Percentiles rank a stretch among this genome's conserved stretches.
phyloP scores from a whole-genome alignment of 2,888 invertebrate species.

The Tryphoninae sp. region DNA sequence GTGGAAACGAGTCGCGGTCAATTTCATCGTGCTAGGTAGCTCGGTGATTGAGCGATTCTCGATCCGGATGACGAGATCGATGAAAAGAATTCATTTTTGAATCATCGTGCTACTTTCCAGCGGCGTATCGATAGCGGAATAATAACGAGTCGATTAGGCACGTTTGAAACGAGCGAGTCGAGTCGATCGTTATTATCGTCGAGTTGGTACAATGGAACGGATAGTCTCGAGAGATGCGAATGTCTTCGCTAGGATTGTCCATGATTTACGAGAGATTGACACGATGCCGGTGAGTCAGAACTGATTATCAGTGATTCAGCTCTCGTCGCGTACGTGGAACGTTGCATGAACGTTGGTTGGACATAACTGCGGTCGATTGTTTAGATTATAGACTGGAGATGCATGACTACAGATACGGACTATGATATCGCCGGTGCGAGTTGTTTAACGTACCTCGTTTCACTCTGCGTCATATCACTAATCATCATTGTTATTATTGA shows the following conservation, averaged over 20 bases:
- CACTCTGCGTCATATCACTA: constrained; percentile 12
- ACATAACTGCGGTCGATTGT: background rate
- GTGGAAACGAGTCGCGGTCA: background rate
- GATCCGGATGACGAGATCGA: background rate
- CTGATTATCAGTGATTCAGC: constrained; percentile 51
- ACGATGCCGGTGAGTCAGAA: constrained; percentile 45
- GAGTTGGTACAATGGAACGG: background rate
- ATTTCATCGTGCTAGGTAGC: background rate
- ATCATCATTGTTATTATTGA: constrained; percentile 23
- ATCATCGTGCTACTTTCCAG: background rate
- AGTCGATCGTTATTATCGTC: background rate
- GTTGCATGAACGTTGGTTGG: no score
- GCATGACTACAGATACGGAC: background rate
- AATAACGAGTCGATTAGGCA: constrained; percentile 11
- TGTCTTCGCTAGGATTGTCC: background rate
- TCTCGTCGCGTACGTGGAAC: constrained; percentile 15
- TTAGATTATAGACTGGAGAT: background rate
- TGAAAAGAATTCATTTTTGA: background rate
- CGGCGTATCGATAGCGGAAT: background rate
- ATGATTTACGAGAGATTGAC: background rate
- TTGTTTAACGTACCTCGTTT: background rate
- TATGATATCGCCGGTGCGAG: background rate
- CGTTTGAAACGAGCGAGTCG: background rate
- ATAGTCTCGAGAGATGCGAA: background rate
- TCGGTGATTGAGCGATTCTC: constrained; percentile 4